Base-by-base conservation (phyloP, 2,888 invertebrate genomes). In the Cephus sareptanus region DNA sequence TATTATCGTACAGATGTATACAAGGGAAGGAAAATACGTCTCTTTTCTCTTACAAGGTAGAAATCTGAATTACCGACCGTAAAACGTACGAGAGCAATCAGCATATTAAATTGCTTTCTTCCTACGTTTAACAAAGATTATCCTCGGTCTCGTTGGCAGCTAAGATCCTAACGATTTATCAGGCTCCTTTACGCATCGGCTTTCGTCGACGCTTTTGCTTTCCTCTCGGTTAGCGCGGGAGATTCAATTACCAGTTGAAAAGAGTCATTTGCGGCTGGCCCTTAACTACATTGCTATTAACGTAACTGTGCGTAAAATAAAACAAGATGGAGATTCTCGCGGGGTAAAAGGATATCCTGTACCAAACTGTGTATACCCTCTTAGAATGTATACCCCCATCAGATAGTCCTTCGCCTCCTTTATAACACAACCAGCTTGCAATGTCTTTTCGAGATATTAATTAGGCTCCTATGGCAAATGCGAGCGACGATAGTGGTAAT, bases 371-470 rank as follows among this genome's bases (percentile, higher is more conserved):
- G 23, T 40, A 9, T 23, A 56, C 31, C 12, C 31, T 71, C 71
- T 33, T 2, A 34, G 11, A 6, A 9, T 2, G 35, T 31, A 71
- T 71, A 71, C 34, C 0, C 12, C 31, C 12, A 11, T 34, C 31
- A 12, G 13, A 0, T 1, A n/a, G 9, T 71, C 71, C 35, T 35
- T 35, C 1, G 12, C 12, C 12, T 31, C 70, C 12, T 11, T 56
- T 56, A 56, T 9, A 9, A 23, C 9, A 6, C 9, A 56, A 9
- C 23, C 37, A 35, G n/a, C 31, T 37, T 37, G 35, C 74, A 37
- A 35, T 35, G 74, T 35, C 74, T 13, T 35, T 74, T 37, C 74
- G 37, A 13, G 34, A 74, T 35, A 35, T 74, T 74, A 74, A 74
- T 74, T 74, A 35, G 74, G 12, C 34, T 37, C 23, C 74, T 35